Evolutionary conservation across 2,888 invertebrate genomes (phyloP), one percentile per base, ranked within the genome.

Genomic region (Exephanes ischioxanthus): DNA sequence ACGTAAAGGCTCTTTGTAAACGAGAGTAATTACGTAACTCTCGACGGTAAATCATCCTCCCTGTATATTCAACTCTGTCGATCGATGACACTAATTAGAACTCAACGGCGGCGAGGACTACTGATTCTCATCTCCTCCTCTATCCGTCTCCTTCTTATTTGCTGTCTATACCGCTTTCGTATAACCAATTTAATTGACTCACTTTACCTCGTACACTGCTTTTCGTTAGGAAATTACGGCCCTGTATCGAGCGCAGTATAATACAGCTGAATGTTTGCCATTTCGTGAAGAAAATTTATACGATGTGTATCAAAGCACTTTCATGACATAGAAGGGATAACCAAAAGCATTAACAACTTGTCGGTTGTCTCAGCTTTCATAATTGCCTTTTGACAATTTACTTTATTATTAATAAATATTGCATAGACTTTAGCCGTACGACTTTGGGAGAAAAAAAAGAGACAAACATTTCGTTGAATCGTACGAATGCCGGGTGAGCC

Each of bases 71-170:
- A 71, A 58, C n/a, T 67, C 82, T 63, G 51, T 72, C 82, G 76
- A 87, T 87, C 82, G 85, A 88, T 83, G 87, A 88, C 85, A 86
- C 84, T 88, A 88, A 88, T 88, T 87, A 88, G 82, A 85, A 82
- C 80, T 78, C 71, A 82, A 70, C 68, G 41, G 51, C 63, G 73
- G 72, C 63, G 73, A 82, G 82, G 70, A 63, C 73, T 48, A 81
- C 73, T 70, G 81, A 83, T 82, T 73, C 51, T 37, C 66, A 73
- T 75, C 70, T 71, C 58, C 53, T 37, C 26, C 22, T 26, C 55
- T 30, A 30, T 6, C 14, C 30, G 63, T 33, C 48, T 72, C 41
- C 73, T 26, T 73, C 73, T 45, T 68, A 68, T 67, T 71, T 33
- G 55, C 63, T 41, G 16, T 78, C 78, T 68, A 58, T 68, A 45